These are phyloP conservation scores for Microcebus jonahi DNA, from an alignment of 2,113 vertebrate species.

Conservation along the genomic window DNA sequence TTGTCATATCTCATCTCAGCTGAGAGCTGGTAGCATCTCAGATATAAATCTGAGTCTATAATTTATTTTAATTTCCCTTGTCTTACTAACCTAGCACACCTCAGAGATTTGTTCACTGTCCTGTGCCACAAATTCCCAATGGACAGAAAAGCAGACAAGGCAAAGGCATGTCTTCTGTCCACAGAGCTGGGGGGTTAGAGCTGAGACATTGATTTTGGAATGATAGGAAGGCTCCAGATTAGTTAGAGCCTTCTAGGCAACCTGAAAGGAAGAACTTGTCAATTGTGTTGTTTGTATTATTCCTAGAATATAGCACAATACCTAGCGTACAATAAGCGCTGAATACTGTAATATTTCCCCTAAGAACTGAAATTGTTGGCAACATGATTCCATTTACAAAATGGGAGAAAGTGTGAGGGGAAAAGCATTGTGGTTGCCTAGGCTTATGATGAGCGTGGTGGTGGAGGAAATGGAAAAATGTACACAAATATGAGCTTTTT, in stretches of 20 bases:
- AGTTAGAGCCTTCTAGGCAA: background rate
- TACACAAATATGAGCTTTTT: background rate
- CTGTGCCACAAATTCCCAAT: background rate
- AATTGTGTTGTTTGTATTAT: background rate
- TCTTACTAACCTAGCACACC: background rate
- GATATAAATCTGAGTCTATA: background rate
- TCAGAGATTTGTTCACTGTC: background rate
- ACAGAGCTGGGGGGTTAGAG: background rate
- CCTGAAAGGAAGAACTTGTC: background rate
- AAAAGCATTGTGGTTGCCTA: background rate
- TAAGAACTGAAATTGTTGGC: background rate
- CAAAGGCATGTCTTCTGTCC: accelerated
- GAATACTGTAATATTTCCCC: background rate
- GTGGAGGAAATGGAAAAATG: background rate
- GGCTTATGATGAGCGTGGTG: background rate
- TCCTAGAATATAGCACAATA: background rate
- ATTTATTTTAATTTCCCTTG: background rate
- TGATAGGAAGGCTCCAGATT: background rate
- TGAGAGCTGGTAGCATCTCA: background rate
- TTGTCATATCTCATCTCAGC: background rate
- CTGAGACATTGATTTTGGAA: background rate
- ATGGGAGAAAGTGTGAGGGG: background rate
- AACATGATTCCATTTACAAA: background rate
- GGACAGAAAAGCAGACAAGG: background rate
- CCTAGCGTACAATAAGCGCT: background rate